A percentile compares a stretch with the other conserved stretches of the same genome.
Conservation (phyloP, 2,113 vertebrate species). For the Abramis brama region DNA sequence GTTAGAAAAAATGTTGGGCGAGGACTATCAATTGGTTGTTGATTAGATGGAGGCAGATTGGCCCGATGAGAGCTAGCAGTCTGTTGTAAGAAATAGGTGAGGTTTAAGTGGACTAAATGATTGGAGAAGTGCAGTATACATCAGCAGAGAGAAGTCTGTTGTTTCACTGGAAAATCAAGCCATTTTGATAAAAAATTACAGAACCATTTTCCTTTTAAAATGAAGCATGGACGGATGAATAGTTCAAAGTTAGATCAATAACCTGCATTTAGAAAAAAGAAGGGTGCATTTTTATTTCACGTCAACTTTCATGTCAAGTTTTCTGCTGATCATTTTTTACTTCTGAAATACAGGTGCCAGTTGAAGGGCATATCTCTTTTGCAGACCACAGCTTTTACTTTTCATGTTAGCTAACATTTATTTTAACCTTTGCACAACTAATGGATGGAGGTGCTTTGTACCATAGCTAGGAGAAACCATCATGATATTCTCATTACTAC, state of each 20-base stretch:
- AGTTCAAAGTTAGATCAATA: not conserved
- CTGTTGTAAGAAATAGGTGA: not conserved
- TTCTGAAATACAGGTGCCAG: not conserved
- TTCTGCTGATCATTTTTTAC: not conserved
- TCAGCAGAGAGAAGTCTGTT: not conserved
- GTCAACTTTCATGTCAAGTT: not conserved
- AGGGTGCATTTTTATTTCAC: not conserved
- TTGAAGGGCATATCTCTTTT: not conserved
- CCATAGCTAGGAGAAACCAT: not conserved
- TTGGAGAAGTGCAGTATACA: not conserved
- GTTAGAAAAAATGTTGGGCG: not conserved
- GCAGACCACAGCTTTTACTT: not conserved
- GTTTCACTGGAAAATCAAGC: not conserved
- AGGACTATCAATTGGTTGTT: not conserved
- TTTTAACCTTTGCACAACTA: constrained; percentile 9
- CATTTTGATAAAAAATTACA: not conserved
- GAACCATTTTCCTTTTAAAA: not conserved
- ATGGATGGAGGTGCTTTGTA: not conserved
- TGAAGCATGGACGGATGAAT: not conserved
- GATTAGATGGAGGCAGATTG: not conserved
- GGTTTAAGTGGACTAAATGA: not conserved
- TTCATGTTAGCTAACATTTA: not conserved
- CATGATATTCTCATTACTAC: not conserved
- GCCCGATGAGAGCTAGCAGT: not conserved
- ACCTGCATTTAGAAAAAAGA: not conserved